These are phyloP conservation scores for Carcharodon carcharias DNA, from an alignment of 2,797 vertebrate genomes.

Conservation along the genomic window DNA sequence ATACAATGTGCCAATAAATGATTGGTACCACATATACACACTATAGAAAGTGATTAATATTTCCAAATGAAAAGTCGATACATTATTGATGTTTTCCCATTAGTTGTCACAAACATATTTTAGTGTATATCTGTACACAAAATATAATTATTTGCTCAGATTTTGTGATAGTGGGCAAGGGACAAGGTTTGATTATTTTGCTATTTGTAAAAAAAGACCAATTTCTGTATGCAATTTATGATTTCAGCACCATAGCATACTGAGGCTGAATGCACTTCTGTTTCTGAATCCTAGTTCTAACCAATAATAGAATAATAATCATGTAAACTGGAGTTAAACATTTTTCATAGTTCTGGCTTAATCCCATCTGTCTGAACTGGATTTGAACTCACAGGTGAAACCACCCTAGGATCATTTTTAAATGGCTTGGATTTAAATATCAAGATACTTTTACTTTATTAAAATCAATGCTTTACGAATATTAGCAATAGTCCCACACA, in stretches of 20 bases:
- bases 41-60: neutral
- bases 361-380: neutral
- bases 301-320: neutral
- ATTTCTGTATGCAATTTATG: neutral
- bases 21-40: neutral
- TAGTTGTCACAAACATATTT: neutral
- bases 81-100: neutral
- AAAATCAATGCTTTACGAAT: neutral
- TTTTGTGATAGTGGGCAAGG: neutral
- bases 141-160: neutral
- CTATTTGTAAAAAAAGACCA: neutral
- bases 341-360: neutral
- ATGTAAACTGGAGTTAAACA: neutral
- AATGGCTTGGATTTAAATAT: neutral
- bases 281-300: neutral
- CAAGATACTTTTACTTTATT: neutral
- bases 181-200: neutral
- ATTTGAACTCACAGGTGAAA: neutral
- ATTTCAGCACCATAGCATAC: neutral
- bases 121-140: neutral
- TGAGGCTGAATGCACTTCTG: neutral
- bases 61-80: neutral
- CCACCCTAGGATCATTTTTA: neutral
- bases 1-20: conserved; percentile 17
- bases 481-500: neutral